phyloP scores from a whole-genome alignment of 2,113 vertebrate species.

The Sylvia atricapilla region DNA sequence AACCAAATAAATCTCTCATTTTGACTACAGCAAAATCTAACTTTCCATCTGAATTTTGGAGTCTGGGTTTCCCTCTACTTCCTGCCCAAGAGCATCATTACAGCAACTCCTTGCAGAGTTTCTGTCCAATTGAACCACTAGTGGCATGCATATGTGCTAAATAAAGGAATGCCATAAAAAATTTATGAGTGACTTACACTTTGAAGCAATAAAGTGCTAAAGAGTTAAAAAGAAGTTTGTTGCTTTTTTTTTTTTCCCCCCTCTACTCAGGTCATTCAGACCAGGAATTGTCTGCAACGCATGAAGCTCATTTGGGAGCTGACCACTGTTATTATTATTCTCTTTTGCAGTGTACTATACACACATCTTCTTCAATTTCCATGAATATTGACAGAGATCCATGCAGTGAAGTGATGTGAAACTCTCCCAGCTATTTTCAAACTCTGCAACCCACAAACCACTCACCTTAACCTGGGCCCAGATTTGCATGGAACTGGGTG shows the following conservation, averaged over 20 bases:
- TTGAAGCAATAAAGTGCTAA: slow-evolving; percentile 44
- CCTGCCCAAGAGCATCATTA: neutral
- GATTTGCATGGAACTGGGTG: neutral
- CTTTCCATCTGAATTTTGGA: neutral
- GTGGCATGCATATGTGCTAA: slow-evolving; percentile 15
- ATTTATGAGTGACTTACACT: slow-evolving; percentile 9
- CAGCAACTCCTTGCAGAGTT: neutral
- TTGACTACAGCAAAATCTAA: neutral
- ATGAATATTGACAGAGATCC: neutral
- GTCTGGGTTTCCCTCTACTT: neutral
- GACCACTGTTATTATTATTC: neutral
- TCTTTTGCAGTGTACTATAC: neutral
- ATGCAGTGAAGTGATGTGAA: neutral
- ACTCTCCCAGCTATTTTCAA: neutral
- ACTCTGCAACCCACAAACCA: slow-evolving; percentile 5
- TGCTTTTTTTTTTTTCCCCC: fast-evolving
- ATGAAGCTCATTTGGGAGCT: neutral
- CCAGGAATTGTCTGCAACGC: neutral
- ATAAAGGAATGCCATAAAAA: slow-evolving; percentile 31
- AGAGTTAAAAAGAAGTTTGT: slow-evolving; percentile 23
- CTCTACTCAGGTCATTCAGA: neutral
- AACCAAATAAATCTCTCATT: neutral
- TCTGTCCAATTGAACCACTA: neutral
- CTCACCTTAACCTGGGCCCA: neutral
- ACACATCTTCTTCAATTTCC: neutral